Evolutionary conservation across 2,888 invertebrate species (phyloP).

Genomic region (Nipponacmea schrenckii): DNA sequence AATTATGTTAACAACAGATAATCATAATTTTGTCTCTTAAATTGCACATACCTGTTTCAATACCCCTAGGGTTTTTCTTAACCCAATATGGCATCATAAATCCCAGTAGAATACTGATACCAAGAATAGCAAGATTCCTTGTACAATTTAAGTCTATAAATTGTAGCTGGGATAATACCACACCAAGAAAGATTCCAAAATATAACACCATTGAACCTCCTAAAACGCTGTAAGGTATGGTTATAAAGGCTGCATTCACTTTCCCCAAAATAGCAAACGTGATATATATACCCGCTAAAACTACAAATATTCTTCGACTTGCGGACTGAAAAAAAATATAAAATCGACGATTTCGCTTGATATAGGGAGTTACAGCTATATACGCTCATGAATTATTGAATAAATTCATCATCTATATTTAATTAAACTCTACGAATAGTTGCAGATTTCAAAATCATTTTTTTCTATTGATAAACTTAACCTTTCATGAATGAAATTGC

Average conservation of each 20-base stretch:
- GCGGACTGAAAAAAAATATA: constrained; percentile 55
- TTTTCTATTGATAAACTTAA: too few species aligned
- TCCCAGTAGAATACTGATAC: constrained; percentile 86
- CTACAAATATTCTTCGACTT: constrained; percentile 65
- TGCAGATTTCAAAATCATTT: too few species aligned
- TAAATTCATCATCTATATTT: too few species aligned
- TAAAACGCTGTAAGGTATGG: too few species aligned
- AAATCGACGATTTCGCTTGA: too few species aligned
- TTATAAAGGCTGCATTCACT: constrained; percentile 13
- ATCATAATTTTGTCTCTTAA: too few species aligned
- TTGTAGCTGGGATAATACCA: constrained; percentile 43
- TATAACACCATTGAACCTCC: too few species aligned
- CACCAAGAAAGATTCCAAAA: constrained; percentile 20
- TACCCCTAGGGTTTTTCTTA: constrained; percentile 33
- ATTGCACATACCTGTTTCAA: constrained; percentile 42
- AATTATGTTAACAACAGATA: too few species aligned
- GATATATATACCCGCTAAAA: constrained; percentile 65
- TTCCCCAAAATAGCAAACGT: constrained; percentile 66
- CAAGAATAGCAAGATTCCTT: constrained; percentile 81
- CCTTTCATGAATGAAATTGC: not conserved
- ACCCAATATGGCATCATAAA: constrained; percentile 69
- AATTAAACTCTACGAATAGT: too few species aligned
- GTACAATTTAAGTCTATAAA: constrained; percentile 78
- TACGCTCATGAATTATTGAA: too few species aligned
- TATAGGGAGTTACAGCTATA: too few species aligned